phyloP scores from a whole-genome alignment of 2,888 invertebrate genomes.

The Latrodectus elegans region DNA sequence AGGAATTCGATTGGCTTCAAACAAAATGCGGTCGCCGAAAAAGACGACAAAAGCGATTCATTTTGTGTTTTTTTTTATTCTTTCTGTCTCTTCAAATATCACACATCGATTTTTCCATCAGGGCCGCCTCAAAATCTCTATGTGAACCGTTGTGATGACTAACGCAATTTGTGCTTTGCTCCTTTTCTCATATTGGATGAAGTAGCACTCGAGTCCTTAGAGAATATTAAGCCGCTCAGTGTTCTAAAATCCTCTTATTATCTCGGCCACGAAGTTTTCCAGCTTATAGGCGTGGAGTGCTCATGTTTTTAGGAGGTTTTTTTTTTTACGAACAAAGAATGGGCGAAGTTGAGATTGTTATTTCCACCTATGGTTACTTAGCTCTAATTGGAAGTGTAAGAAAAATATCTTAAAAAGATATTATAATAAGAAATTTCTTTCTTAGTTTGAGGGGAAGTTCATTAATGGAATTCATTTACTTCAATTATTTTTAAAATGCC shows the following conservation, averaged over 20 bases:
- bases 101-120: slow-evolving; percentile 57
- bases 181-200: slow-evolving; percentile 38
- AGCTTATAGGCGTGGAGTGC: background rate
- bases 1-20: slow-evolving; percentile 55
- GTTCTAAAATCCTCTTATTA: slow-evolving; percentile 28
- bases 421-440: no score
- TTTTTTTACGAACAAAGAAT: no score
- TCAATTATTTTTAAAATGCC: no score
- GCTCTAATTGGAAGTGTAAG: no score
- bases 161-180: slow-evolving; percentile 30
- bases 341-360: no score
- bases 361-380: no score
- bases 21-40: slow-evolving; percentile 45
- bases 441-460: no score
- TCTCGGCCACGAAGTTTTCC: slow-evolving; percentile 6
- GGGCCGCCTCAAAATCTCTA: slow-evolving; percentile 1
- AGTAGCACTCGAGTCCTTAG: background rate
- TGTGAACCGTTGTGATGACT: slow-evolving; percentile 1
- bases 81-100: slow-evolving; percentile 29
- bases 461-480: no score
- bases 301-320: no score
- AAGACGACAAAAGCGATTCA: slow-evolving; percentile 53
- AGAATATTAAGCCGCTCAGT: slow-evolving; percentile 25
- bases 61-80: slow-evolving; percentile 5
- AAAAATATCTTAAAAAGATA: no score